Evolutionary conservation across 2,888 invertebrate species (phyloP), one percentile per base, ranked within the genome.

Genomic region (Parnassius orleans): DNA sequence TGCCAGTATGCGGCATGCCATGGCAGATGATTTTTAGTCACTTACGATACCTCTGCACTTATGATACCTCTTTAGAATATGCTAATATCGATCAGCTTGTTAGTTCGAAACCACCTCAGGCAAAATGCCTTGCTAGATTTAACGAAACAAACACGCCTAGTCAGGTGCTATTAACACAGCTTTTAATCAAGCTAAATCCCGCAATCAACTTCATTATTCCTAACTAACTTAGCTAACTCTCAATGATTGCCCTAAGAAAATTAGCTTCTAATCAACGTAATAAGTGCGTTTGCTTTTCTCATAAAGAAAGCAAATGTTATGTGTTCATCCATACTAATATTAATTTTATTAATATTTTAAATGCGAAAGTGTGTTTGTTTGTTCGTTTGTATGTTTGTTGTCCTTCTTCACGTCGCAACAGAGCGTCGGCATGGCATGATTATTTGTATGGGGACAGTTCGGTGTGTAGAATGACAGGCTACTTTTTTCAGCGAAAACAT

Each of bases 101-200:
- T 62, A 53, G 44, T 53, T 58, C 43, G 11, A 14, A 57, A 47
- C 51, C 9, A 24, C 53, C 61, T 57, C 54, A 60, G 56, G 56
- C 56, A 54, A 48, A 61, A 53, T 56, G 50, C 53, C 55, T 65
- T 61, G 52, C 52, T 60, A 59, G 58, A 60, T 19, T 24, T 54
- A 55, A 14, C 52, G 65, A 57, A 66, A 69, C 65, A 71, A 69
- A 72, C 69, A 68, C 46, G 72, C 63, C 69, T 67, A 79, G 74
- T 78, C 77, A 78, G 75, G 73, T 79, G 75, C 69, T 75, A 76
- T 71, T 80, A 79, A 82, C 15, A 15, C 76, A 69, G 69, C 80
- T 81, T 83, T 83, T 84, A 84, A 84, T 84, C 82, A 83, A 78
- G 77, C 76, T 72, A 71, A 73, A 66, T 74, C 68, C 68, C 75